Base-by-base conservation (phyloP, 2,888 invertebrate species). In the Drosophila leonis region DNA sequence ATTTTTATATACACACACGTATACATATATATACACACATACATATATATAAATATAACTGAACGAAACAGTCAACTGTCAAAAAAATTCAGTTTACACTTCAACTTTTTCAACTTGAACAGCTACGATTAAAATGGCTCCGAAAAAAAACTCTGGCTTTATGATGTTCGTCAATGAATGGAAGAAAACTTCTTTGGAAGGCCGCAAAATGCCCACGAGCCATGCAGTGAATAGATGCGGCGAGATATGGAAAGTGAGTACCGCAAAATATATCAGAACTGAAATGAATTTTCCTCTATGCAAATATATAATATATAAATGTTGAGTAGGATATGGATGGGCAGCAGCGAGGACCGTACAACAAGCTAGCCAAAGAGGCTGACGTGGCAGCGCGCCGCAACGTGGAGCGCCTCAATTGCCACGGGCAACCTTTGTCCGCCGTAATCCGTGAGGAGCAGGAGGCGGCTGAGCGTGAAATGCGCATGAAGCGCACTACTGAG, bases 91-190 rank as follows among this genome's bases (percentile, higher is more conserved):
- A 3, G 24, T 24, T 20, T 20, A 31, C n/a, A 29, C 29, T 48
- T 29, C 1, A 9, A 12, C 1, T 27, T 15, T 18, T 13, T 33
- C 37, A 8, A 18, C 15, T 51, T 13, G 8, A 27, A 37, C 9
- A 54, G 54, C 0, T 33, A 4, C 1, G 7, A 39, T 29, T 7
- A 20, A 65, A 66, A 92, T 92, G 92, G 69, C 91, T 0, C 90
- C 91, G 1, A 91, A 90, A 31, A 91, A 89, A 46, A 54, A 55
- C 0, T 90, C 78, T 61, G 90, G 67, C 0, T 92, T 92, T 27
- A 92, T 92, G 91, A 35, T 62, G 18, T 92, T 92, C 27, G 90
- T 91, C 0, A 37, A 57, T 0, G 87, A 92, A 7, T 92, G 92
- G 92, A 86, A 82, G n/a, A 59, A 46, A 0, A 81, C 76, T 0